Evolutionary conservation across 2,113 vertebrate species (phyloP), one percentile per base, ranked within the genome.

Genomic region (Rhinolophus sinicus): DNA sequence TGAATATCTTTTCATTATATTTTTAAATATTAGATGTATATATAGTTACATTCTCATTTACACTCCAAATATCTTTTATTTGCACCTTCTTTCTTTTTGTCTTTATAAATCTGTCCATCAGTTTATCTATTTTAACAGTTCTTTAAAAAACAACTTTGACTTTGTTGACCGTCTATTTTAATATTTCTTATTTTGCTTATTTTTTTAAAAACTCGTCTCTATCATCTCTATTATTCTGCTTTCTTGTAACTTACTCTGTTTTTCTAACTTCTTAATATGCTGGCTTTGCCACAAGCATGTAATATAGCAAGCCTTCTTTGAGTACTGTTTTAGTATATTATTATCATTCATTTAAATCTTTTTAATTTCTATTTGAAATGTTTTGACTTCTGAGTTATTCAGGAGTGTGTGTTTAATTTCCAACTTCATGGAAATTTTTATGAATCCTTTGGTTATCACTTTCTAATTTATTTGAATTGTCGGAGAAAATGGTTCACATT

Each of bases 381-480:
- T 47, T 80, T 72, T 72, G 58, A 77, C 9, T 60, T 90, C 2
- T 76, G 38, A 67, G 60, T 84, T 90, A 77, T 76, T 77, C 78
- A 58, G 8, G 3, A 75, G 44, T 88, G 16, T 73, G 30, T 40
- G 30, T 80, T 73, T 44, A 56, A 90, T 67, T 83, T 90, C 38
- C 38, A 76, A 33, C 6, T 58, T 73, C n/a, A 38, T 14, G 33
- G 69, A 47, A 50, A 73, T 67, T 90, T 84, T 33, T 76, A 50
- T 90, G 50, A 67, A 69, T 38, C 38, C 33, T 94, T 78, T 67
- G 38, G 40, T 33, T 84, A 38, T 58, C 54, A 62, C 54, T 56
- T 94, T 94, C 50, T 84, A 52, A 84, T 77, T 67, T 94, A 58
- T 69, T 94, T 84, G 18, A 64, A 84, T 58, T 50, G 14, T 77